These are phyloP conservation scores for Sphaerophoria taeniata DNA, from an alignment of 2,888 invertebrate species.

Conservation along the genomic window DNA sequence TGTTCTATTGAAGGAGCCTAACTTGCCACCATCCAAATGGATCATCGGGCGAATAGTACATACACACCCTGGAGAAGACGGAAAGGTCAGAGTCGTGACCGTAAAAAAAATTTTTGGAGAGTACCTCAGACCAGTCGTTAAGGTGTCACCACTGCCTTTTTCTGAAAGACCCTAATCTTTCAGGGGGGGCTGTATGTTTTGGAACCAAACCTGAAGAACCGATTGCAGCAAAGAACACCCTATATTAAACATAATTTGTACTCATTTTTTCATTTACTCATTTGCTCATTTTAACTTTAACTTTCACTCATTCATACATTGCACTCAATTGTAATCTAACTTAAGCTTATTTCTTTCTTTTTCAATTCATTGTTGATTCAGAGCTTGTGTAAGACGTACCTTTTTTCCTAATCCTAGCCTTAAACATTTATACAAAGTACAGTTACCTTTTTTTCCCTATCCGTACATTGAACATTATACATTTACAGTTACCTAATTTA, in stretches of 20 bases:
- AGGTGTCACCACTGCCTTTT: conserved; percentile 24
- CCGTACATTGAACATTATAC: too few relatives aligned
- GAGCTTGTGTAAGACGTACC: background rate
- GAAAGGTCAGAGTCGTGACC: conserved; percentile 20
- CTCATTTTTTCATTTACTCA: too few relatives aligned
- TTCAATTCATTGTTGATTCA: too few relatives aligned
- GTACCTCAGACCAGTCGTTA: conserved; percentile 16
- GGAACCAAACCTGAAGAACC: background rate
- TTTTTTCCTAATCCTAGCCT: too few relatives aligned
- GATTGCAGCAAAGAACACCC: too few relatives aligned
- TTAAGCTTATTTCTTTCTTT: too few relatives aligned
- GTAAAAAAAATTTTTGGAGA: conserved; percentile 1
- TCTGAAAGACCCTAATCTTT: conserved; percentile 21
- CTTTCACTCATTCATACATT: background rate
- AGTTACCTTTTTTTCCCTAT: too few relatives aligned
- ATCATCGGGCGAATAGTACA: conserved; percentile 24
- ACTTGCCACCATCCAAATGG: conserved; percentile 45
- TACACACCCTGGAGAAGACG: conserved; percentile 12
- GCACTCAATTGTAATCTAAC: background rate
- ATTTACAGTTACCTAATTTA: too few relatives aligned
- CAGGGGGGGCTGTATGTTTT: conserved; percentile 6
- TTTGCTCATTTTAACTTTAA: background rate
- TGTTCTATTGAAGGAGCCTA: conserved; percentile 43
- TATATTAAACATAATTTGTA: too few relatives aligned
- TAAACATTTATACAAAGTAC: too few relatives aligned